phyloP scores from a whole-genome alignment of 2,797 vertebrate species.

The Leuciscus waleckii region DNA sequence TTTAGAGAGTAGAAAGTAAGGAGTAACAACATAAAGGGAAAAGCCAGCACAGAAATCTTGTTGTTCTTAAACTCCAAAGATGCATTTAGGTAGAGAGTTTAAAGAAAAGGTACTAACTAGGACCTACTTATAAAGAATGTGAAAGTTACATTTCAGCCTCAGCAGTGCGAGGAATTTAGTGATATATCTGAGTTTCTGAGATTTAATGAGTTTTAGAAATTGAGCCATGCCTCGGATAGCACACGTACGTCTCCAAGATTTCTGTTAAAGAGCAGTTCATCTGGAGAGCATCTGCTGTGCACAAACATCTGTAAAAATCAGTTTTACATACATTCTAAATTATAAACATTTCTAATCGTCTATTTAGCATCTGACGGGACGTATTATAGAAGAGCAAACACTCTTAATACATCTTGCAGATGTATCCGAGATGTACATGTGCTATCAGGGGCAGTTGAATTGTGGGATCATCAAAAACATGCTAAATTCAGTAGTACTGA shows the following conservation, averaged over 20 bases:
- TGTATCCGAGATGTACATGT: neutral
- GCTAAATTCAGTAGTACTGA: conserved; percentile 27
- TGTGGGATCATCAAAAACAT: conserved; percentile 42
- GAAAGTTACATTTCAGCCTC: conserved; percentile 35
- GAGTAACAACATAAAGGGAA: conserved; percentile 35
- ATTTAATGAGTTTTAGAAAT: conserved; percentile 44
- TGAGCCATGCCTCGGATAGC: conserved; percentile 49
- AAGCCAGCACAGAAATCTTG: conserved; percentile 36
- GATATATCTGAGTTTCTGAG: neutral
- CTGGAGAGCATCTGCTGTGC: neutral
- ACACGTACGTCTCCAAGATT: neutral
- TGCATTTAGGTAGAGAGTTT: conserved; percentile 20
- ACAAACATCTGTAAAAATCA: too few species aligned
- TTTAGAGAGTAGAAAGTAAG: conserved; percentile 41
- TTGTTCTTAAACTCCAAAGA: conserved; percentile 31
- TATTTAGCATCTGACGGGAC: too few species aligned
- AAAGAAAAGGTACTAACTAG: conserved; percentile 20
- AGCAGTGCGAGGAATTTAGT: conserved; percentile 21
- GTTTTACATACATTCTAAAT: too few species aligned
- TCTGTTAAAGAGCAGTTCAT: neutral
- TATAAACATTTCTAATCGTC: too few species aligned
- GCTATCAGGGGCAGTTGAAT: conserved; percentile 16
- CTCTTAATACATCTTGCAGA: too few species aligned
- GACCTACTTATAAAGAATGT: conserved; percentile 59
- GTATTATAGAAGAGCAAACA: too few species aligned